Conservation (phyloP, 2,888 invertebrate species). For the Oscheius onirici region DNA sequence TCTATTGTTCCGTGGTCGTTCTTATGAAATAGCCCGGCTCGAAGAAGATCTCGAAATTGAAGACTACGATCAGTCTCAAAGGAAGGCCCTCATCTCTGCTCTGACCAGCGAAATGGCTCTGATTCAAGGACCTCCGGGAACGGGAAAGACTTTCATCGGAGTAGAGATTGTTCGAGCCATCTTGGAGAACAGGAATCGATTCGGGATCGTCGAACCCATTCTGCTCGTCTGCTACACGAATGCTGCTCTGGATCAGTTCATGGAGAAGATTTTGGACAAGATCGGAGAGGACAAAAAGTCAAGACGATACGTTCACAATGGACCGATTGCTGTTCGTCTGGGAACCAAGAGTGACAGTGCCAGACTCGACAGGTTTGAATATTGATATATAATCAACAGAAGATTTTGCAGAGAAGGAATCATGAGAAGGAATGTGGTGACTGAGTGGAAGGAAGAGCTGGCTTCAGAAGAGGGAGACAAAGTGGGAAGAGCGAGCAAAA, state of each 20-base stretch:
- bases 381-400: not conserved
- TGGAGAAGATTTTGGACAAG: slow-evolving; percentile 76
- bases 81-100: slow-evolving; percentile 79
- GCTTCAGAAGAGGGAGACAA: slow-evolving; percentile 22
- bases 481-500: not conserved
- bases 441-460: not conserved
- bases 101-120: slow-evolving; percentile 81
- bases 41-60: slow-evolving; percentile 72
- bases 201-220: slow-evolving; percentile 75
- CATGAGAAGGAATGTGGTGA: not conserved
- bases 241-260: slow-evolving; percentile 86
- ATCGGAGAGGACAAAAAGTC: not conserved
- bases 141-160: slow-evolving; percentile 74
- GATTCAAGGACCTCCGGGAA: slow-evolving; percentile 88
- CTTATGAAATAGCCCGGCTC: slow-evolving; percentile 37
- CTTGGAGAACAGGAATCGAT: slow-evolving; percentile 50
- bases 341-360: slow-evolving; percentile 37
- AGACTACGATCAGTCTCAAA: slow-evolving; percentile 79
- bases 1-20: slow-evolving; percentile 36
- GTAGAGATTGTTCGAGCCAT: slow-evolving; percentile 48
- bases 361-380: slow-evolving; percentile 2
- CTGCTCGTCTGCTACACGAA: slow-evolving; percentile 85
- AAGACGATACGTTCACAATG: slow-evolving; percentile 19
- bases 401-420: slow-evolving; percentile 1
- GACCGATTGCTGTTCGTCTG: slow-evolving; percentile 32